phyloP scores from a whole-genome alignment of 2,888 invertebrate species.

The Nomada hirtipes region DNA sequence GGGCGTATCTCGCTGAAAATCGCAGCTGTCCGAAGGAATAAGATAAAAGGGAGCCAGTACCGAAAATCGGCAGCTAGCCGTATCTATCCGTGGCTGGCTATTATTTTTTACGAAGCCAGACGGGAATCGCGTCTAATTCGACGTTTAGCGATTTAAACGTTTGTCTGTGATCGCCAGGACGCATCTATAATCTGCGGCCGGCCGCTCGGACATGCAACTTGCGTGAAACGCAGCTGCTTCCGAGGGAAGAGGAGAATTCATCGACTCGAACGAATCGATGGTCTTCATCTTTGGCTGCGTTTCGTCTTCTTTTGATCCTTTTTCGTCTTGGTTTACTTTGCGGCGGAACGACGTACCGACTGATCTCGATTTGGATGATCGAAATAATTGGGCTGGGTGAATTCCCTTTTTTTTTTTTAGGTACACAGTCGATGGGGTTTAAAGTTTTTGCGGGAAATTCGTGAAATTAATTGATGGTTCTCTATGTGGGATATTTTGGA shows the following conservation, averaged over 20 bases:
- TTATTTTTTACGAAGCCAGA: conserved; percentile 79
- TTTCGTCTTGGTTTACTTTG: background rate
- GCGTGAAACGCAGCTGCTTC: conserved; percentile 79
- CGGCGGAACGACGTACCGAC: no score
- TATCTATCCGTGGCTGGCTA: conserved; percentile 77
- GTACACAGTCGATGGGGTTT: no score
- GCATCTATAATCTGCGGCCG: conserved; percentile 81
- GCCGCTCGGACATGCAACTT: conserved; percentile 75
- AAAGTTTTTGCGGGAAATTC: no score
- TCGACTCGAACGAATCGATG: conserved; percentile 8
- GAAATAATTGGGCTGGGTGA: no score
- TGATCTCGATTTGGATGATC: no score
- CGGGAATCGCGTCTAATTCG: conserved; percentile 79
- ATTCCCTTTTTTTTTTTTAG: no score
- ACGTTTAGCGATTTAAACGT: conserved; percentile 83
- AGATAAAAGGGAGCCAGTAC: conserved; percentile 28
- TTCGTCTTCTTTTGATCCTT: background rate
- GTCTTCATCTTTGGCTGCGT: background rate
- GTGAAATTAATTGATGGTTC: no score
- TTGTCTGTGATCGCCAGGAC: conserved; percentile 82
- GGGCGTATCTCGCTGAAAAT: conserved; percentile 23
- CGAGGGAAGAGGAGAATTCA: conserved; percentile 40
- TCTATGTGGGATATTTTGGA: no score
- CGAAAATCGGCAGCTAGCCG: conserved; percentile 69
- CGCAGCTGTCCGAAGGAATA: conserved; percentile 61